These are phyloP conservation scores for Heptranchias perlo DNA, from an alignment of 2,113 vertebrate genomes.

Conservation along the genomic window DNA sequence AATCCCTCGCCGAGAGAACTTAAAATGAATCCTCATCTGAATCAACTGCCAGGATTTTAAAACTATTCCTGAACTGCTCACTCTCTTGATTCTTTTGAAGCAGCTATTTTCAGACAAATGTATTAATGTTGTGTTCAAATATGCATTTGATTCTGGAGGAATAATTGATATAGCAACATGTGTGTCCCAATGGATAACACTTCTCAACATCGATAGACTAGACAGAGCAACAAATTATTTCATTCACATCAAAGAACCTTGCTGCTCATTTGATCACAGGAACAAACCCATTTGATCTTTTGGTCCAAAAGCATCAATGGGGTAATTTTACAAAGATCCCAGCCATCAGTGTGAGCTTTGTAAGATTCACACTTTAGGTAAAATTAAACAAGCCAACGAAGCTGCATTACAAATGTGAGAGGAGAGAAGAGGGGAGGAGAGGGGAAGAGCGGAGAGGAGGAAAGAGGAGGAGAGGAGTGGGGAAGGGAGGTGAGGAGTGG, in stretches of 20 bases:
- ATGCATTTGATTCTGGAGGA: not conserved
- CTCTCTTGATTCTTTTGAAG: not conserved
- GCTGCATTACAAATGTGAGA: not conserved
- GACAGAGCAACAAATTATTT: not conserved
- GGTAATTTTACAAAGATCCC: not conserved
- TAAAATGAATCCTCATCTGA: not conserved
- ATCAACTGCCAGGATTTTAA: not conserved
- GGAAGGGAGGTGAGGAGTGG: not conserved
- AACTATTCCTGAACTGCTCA: not conserved
- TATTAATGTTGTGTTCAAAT: not conserved
- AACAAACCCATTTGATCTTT: not conserved
- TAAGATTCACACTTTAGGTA: not conserved
- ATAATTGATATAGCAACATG: not conserved
- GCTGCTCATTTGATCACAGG: not conserved
- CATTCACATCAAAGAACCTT: not conserved
- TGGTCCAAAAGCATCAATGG: not conserved
- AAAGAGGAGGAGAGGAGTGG: not conserved
- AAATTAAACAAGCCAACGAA: not conserved
- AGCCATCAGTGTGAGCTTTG: not conserved
- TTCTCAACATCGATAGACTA: not conserved
- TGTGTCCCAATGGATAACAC: not conserved
- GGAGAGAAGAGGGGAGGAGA: not conserved
- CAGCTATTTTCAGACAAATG: constrained; percentile 9
- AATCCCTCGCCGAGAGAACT: not conserved
- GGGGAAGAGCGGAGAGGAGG: not conserved